These are phyloP conservation scores for Pseudomugil tenellus DNA, from an alignment of 2,797 vertebrate genomes.

Conservation along the genomic window DNA sequence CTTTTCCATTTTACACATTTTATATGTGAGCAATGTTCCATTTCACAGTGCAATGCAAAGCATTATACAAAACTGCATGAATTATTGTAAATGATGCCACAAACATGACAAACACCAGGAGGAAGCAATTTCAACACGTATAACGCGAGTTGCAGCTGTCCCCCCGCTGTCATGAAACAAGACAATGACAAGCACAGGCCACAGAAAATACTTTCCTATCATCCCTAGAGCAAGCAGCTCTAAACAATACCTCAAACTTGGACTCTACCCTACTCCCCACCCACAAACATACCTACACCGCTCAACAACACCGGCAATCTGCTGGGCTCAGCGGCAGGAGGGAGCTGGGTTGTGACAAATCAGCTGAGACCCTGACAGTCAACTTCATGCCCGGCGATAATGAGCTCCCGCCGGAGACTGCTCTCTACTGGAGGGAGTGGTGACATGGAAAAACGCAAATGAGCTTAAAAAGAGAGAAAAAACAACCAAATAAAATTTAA, in stretches of 20 bases:
- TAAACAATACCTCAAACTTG: slow-evolving; percentile 49
- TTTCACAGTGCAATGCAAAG: slow-evolving; percentile 10
- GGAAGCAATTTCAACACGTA: slow-evolving; percentile 20
- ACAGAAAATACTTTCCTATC: slow-evolving; percentile 45
- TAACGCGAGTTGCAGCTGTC: slow-evolving; percentile 14
- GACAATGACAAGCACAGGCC: slow-evolving; percentile 42
- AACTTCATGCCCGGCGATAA: slow-evolving; percentile 81
- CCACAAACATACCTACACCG: slow-evolving; percentile 12
- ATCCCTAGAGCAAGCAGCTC: slow-evolving; percentile 52
- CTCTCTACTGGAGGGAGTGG: slow-evolving; percentile 42
- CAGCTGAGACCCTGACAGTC: slow-evolving; percentile 73
- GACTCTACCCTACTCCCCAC: slow-evolving; percentile 6
- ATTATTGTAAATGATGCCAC: slow-evolving; percentile 46
- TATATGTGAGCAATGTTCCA: neutral
- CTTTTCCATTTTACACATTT: neutral
- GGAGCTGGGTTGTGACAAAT: slow-evolving; percentile 70
- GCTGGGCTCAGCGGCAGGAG: slow-evolving; percentile 47
- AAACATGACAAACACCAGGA: slow-evolving; percentile 45
- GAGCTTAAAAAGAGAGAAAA: neutral
- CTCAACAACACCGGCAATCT: slow-evolving; percentile 57
- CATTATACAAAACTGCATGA: slow-evolving; percentile 48
- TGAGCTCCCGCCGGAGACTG: slow-evolving; percentile 82
- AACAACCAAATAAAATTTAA: neutral
- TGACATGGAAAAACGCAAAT: slow-evolving; percentile 41
- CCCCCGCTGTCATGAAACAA: slow-evolving; percentile 47